Conservation (phyloP, 2,888 invertebrate genomes). For the Nebria brevicollis region DNA sequence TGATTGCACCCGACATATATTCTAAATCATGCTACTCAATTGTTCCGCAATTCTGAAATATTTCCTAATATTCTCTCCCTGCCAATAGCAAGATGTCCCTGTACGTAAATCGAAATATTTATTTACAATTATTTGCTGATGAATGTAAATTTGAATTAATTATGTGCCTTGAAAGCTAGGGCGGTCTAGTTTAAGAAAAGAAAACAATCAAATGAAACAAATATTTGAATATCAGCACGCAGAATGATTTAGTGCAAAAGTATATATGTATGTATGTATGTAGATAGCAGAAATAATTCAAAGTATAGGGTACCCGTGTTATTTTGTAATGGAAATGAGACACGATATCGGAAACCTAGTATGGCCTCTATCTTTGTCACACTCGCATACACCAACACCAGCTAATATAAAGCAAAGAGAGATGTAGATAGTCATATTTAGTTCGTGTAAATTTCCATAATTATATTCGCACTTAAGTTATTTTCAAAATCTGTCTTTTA, state of each 20-base stretch:
- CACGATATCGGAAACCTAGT: constrained; percentile 29
- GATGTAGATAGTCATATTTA: constrained; percentile 7
- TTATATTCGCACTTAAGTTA: constrained; percentile 62
- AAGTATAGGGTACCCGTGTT: constrained; percentile 22
- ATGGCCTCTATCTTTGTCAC: constrained; percentile 21
- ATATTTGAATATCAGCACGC: constrained; percentile 4
- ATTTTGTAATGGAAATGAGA: constrained; percentile 42
- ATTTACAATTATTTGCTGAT: no score
- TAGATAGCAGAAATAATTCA: neutral
- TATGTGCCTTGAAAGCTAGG: no score
- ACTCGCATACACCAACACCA: neutral
- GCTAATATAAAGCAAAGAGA: neutral
- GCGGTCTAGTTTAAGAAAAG: neutral
- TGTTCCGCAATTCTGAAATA: no score
- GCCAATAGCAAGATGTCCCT: no score
- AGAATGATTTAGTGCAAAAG: neutral
- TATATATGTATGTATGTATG: neutral
- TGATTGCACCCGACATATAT: no score
- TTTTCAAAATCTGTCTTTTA: constrained; percentile 66
- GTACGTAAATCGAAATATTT: no score
- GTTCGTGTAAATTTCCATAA: constrained; percentile 55
- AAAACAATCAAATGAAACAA: constrained; percentile 3
- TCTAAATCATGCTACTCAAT: no score
- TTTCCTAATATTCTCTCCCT: no score
- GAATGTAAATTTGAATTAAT: no score